Base-by-base conservation (phyloP, 2,888 invertebrate species). In the Pycnomerus fuliginosus region DNA sequence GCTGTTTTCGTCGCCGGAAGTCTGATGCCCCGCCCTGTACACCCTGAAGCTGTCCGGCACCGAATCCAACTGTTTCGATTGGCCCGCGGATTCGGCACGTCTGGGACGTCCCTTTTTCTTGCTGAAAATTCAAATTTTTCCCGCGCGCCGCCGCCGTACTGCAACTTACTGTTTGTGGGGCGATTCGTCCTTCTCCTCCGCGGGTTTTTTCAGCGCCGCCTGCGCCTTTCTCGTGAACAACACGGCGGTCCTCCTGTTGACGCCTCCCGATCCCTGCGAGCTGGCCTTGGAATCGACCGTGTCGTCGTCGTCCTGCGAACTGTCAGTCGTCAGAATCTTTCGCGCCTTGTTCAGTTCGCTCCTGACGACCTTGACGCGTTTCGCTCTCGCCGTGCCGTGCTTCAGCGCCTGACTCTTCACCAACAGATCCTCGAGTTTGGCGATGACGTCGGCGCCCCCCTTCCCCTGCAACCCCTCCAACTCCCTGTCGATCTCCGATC, bases 171-270 rank as follows among this genome's bases (percentile, higher is more conserved):
- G n/a, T n/a, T n/a, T n/a, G n/a, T n/a, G n/a, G n/a, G n/a, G n/a
- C n/a, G n/a, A n/a, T n/a, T n/a, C n/a, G n/a, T 31, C 48, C 73
- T 61, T 74, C 73, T 67, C 71, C 71, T 47, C 43, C 8, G 49
- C 73, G 73, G 1, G 75, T 74, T 35, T 76, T 74, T 50, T 32
- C 16, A 37, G 10, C 8, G 62, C 64, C 1, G 81, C 80, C 61
- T 81, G 80, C 1, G 83, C 83, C 69, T 88, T 88, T 31, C 85
- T 77, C 5, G 86, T 85, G 58, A 89, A 84, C 16, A 89, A 70
- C 15, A 89, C 87, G n/a, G 88, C 85, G 13, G 85, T 88, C 60
- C 88, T 67, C 16, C 84, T 73, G 64, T 84, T 84, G 3, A 84
- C 83, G 5, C 83, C 80, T 76, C 13, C 44, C 15, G 52, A 50